phyloP scores from a whole-genome alignment of 2,797 vertebrate species.

The Lerista edwardsae region DNA sequence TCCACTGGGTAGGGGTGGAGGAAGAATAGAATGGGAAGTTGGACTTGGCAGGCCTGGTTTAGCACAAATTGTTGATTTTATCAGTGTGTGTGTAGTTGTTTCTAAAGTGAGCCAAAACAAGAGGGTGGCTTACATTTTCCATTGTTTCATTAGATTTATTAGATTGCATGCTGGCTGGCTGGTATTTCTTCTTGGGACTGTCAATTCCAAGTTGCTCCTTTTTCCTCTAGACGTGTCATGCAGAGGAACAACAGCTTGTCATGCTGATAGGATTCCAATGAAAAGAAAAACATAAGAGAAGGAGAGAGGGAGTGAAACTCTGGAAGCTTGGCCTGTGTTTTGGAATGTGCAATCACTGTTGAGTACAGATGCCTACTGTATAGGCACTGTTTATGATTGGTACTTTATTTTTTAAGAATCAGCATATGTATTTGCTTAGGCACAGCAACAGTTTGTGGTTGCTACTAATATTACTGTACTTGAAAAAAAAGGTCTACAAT shows the following conservation, averaged over 20 bases:
- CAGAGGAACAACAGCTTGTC: neutral
- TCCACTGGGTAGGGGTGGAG: neutral
- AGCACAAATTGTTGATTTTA: neutral
- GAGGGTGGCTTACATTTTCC: neutral
- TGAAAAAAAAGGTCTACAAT: neutral
- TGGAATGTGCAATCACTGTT: neutral
- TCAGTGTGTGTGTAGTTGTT: neutral
- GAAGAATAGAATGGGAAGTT: constrained; percentile 10
- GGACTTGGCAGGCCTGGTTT: neutral
- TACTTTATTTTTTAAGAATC: neutral
- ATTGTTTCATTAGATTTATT: neutral
- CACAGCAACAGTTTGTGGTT: neutral
- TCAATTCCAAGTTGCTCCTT: neutral
- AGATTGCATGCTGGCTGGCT: neutral
- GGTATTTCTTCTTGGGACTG: neutral
- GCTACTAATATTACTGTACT: neutral
- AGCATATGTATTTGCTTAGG: neutral
- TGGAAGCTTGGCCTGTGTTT: constrained; percentile 7
- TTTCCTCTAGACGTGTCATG: constrained; percentile 3
- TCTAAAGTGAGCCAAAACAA: constrained; percentile 9
- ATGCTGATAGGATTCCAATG: neutral
- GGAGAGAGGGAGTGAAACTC: neutral
- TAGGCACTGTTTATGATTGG: constrained; percentile 3
- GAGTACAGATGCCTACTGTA: neutral
- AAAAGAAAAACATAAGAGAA: neutral